These are phyloP conservation scores for Mixornis gularis DNA, from an alignment of 2,113 vertebrate genomes.

Conservation along the genomic window DNA sequence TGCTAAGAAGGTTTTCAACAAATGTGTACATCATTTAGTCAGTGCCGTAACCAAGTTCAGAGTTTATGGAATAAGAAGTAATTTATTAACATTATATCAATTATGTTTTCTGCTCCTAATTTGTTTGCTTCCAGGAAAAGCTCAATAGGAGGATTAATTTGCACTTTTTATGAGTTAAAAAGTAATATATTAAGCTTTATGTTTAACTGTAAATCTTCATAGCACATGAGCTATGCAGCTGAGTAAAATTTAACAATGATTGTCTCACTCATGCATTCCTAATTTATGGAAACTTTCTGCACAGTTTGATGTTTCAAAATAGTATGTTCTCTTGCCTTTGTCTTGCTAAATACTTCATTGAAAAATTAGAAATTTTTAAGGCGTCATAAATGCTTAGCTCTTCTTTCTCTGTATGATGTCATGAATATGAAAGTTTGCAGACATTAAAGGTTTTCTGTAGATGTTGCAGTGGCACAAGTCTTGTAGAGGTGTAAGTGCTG, in stretches of 20 bases:
- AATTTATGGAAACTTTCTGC: not conserved
- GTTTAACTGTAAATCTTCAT: constrained; percentile 22
- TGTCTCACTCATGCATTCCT: accelerated
- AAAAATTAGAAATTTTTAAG: not conserved
- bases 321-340: not conserved
- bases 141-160: constrained; percentile 2
- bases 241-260: not conserved
- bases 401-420: not conserved
- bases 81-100: not conserved
- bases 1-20: not conserved
- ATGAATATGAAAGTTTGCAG: not conserved
- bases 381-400: not conserved
- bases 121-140: constrained; percentile 4
- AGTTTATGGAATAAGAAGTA: not conserved
- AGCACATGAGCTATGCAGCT: not conserved
- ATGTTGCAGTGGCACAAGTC: not conserved
- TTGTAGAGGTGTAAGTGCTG: accelerated
- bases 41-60: not conserved
- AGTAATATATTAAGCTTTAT: constrained; percentile 41
- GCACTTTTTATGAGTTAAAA: constrained; percentile 17
- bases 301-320: not conserved
- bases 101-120: not conserved
- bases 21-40: not conserved
- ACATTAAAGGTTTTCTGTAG: not conserved
- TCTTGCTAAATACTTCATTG: not conserved